phyloP scores from a whole-genome alignment of 2,113 vertebrate species.

The Micromys minutus region DNA sequence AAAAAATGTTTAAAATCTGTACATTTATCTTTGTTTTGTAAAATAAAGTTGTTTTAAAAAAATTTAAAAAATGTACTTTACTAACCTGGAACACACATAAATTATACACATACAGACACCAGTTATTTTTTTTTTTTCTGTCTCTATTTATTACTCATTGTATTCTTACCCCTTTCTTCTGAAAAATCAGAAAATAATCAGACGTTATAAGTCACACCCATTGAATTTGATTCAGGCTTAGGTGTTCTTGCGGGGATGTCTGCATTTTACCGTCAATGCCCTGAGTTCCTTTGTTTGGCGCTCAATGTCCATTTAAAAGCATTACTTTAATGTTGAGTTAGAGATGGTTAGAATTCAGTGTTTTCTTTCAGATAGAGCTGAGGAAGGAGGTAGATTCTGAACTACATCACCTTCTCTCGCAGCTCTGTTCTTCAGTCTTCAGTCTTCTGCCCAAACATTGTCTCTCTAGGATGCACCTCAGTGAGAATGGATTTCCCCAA shows the following conservation, averaged over 20 bases:
- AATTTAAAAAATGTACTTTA: neutral
- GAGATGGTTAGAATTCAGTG: neutral
- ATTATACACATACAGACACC: neutral
- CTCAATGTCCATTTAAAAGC: constrained; percentile 61
- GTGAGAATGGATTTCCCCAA: neutral
- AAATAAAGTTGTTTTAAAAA: no score
- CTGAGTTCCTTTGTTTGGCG: neutral
- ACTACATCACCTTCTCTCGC: neutral
- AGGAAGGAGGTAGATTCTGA: neutral
- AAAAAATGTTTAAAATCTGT: no score
- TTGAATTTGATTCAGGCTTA: neutral
- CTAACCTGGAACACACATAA: neutral
- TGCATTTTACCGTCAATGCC: neutral
- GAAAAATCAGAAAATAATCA: neutral
- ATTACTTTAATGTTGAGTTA: neutral
- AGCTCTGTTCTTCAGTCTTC: neutral
- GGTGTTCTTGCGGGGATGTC: neutral
- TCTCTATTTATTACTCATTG: neutral
- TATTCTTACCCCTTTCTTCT: neutral
- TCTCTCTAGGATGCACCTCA: neutral
- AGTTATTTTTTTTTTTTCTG: neutral
- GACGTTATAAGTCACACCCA: neutral
- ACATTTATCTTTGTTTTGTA: no score
- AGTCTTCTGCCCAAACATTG: neutral
- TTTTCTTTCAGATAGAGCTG: neutral